Conservation (phyloP, 2,113 vertebrate genomes). For the Nesoenas mayeri region DNA sequence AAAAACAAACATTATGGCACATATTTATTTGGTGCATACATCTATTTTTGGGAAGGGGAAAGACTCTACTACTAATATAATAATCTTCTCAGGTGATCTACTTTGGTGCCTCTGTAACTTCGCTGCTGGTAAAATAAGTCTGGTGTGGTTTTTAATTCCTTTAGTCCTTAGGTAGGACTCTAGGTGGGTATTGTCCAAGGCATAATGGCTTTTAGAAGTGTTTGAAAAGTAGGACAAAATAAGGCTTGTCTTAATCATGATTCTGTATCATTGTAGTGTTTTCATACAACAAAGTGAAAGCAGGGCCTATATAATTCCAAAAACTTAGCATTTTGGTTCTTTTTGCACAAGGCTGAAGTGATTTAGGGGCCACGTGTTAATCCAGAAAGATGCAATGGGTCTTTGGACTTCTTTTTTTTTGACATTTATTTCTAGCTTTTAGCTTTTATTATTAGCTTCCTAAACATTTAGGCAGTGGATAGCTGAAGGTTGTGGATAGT, state of each 20-base stretch:
- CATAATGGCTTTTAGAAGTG: background rate
- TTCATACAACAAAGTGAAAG: background rate
- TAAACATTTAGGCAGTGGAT: background rate
- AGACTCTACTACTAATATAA: background rate
- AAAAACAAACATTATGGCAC: background rate
- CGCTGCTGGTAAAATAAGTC: background rate
- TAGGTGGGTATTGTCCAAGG: background rate
- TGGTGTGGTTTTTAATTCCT: no score
- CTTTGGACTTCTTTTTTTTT: background rate
- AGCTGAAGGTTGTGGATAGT: background rate
- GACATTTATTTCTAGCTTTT: background rate
- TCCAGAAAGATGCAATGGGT: background rate
- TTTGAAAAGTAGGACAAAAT: background rate
- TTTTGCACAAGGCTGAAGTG: background rate
- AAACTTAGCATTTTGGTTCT: accelerated
- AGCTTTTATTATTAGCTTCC: background rate
- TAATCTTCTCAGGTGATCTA: background rate
- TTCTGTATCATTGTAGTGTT: accelerated
- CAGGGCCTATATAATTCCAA: accelerated
- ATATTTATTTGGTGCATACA: background rate
- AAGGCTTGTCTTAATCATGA: background rate
- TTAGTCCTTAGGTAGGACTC: background rate
- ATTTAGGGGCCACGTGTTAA: background rate
- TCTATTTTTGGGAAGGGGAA: background rate
- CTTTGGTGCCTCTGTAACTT: background rate